Evolutionary conservation across 1,140 invertebrate genomes (phyloP).

Genomic region (Drosophila chauvacae): DNA sequence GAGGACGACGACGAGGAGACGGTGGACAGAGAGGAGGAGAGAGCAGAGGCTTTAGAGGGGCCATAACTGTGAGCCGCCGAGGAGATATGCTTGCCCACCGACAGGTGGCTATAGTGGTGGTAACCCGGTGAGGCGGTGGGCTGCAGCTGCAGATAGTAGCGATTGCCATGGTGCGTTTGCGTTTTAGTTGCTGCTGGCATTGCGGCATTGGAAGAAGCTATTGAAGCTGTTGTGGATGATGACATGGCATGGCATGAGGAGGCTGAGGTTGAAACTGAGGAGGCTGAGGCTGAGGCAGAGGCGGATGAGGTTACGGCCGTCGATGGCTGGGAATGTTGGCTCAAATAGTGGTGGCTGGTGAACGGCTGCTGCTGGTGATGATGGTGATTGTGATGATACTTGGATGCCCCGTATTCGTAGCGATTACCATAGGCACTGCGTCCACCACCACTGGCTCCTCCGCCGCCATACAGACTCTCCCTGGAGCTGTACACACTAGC

Average conservation of each 20-base stretch:
- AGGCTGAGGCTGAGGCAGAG: slow-evolving; percentile 36
- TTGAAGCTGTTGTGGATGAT: slow-evolving; percentile 16
- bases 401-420: slow-evolving; percentile 62
- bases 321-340: slow-evolving; percentile 35
- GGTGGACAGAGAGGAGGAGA: slow-evolving; percentile 62
- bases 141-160: slow-evolving; percentile 62
- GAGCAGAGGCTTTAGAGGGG: slow-evolving; percentile 64
- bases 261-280: slow-evolving; percentile 2
- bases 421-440: slow-evolving; percentile 62
- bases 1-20: slow-evolving; percentile 36
- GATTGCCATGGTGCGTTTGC: slow-evolving; percentile 46
- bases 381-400: slow-evolving; percentile 49
- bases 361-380: slow-evolving; percentile 30
- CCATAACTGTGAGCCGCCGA: slow-evolving; percentile 47
- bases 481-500: slow-evolving; percentile 76
- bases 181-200: slow-evolving; percentile 37
- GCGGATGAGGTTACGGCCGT: slow-evolving; percentile 39
- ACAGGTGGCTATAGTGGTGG: slow-evolving; percentile 61
- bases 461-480: slow-evolving; percentile 76
- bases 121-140: slow-evolving; percentile 33
- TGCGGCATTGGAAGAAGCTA: slow-evolving; percentile 28
- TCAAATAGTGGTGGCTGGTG: slow-evolving; percentile 49
- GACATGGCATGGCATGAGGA: slow-evolving; percentile 37
- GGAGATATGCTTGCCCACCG: slow-evolving; percentile 60
- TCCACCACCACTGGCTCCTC: slow-evolving; percentile 18